A percentile compares a stretch with the other conserved stretches of the same genome.
Evolutionary conservation across 2,888 invertebrate species (phyloP).

Genomic region (Gerris lacustris): DNA sequence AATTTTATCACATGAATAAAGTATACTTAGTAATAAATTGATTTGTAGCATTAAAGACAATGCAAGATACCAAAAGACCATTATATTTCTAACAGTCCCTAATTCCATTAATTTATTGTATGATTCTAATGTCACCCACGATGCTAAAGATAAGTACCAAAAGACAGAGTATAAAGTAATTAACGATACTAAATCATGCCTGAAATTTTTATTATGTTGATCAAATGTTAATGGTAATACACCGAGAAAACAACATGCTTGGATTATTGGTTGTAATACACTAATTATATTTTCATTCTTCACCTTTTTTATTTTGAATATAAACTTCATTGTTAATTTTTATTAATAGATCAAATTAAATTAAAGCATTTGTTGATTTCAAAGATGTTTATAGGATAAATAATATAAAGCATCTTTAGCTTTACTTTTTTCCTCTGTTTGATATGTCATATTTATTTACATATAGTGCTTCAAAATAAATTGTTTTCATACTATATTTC

Average conservation of each 20-base stretch:
- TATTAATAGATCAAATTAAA: too few species aligned
- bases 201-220: neutral
- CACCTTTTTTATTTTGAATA: neutral
- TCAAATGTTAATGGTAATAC: neutral
- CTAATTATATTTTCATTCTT: neutral
- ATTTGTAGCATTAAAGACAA: neutral
- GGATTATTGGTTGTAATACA: neutral
- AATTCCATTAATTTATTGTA: too few species aligned
- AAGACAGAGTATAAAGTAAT: neutral
- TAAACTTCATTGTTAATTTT: too few species aligned
- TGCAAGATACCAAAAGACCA: neutral
- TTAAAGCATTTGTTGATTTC: too few species aligned
- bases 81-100: neutral
- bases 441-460: too few species aligned
- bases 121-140: too few species aligned
- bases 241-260: neutral
- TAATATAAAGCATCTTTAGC: too few species aligned
- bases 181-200: neutral
- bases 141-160: neutral
- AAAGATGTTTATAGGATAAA: too few species aligned
- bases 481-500: too few species aligned
- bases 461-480: too few species aligned
- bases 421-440: too few species aligned
- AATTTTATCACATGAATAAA: neutral
- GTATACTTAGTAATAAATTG: neutral